Conservation (phyloP, 2,888 invertebrate genomes). For the Epinotia nisella region DNA sequence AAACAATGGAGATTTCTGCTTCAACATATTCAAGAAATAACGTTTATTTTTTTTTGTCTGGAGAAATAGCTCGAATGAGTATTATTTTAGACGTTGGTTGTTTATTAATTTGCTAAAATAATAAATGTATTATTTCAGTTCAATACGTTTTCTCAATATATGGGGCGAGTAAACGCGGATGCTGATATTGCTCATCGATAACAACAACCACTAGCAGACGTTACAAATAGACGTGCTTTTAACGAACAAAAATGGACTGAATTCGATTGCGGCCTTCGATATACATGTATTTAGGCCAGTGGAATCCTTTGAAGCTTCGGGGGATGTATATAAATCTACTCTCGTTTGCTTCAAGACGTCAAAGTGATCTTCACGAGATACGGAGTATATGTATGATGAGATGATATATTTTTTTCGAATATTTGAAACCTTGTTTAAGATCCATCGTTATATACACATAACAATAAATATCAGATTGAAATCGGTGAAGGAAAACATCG, state of each 20-base stretch:
- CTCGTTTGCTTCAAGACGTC: not conserved
- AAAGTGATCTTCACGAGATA: not conserved
- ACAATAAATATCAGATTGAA: too few relatives aligned
- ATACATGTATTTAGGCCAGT: slow-evolving; percentile 58
- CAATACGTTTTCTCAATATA: slow-evolving; percentile 12
- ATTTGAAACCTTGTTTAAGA: too few relatives aligned
- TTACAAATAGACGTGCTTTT: slow-evolving; percentile 24
- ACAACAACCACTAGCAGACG: slow-evolving; percentile 12
- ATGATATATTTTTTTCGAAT: not conserved
- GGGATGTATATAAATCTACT: slow-evolving; percentile 1
- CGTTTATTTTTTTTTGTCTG: not conserved
- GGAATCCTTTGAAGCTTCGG: slow-evolving; percentile 58
- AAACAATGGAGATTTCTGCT: too few relatives aligned
- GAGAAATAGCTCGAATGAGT: not conserved
- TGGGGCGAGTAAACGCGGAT: slow-evolving; percentile 26
- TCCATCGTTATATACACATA: too few relatives aligned
- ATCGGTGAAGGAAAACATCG: too few relatives aligned
- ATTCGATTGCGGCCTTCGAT: slow-evolving; percentile 58
- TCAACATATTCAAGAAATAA: not conserved
- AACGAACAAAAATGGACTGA: slow-evolving; percentile 49
- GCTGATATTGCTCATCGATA: slow-evolving; percentile 14
- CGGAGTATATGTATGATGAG: too few relatives aligned
- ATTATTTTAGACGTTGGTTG: not conserved
- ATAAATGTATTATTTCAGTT: slow-evolving; percentile 29
- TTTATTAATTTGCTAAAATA: slow-evolving; percentile 31